These are phyloP conservation scores for Notiomystis cincta DNA, from an alignment of 2,113 vertebrate species.

Conservation along the genomic window DNA sequence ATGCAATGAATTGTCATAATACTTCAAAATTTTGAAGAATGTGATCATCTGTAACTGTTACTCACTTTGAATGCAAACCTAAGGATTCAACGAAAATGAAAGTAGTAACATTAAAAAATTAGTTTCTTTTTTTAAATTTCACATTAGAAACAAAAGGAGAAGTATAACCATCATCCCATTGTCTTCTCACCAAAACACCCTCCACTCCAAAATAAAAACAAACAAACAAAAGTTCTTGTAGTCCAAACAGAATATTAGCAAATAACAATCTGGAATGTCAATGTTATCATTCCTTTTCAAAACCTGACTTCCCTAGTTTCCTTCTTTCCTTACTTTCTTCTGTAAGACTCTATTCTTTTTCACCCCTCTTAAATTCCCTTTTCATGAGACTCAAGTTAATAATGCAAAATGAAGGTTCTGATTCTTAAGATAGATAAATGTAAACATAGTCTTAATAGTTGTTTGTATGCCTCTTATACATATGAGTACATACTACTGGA, in stretches of 20 bases:
- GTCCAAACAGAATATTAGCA: background rate
- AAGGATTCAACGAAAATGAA: background rate
- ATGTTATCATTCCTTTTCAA: background rate
- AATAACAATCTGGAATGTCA: background rate
- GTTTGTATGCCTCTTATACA: background rate
- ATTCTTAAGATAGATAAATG: background rate
- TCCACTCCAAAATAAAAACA: too few relatives aligned
- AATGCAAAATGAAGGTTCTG: background rate
- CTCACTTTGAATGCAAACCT: background rate
- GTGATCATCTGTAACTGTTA: background rate
- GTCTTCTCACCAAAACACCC: too few relatives aligned
- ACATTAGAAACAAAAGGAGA: background rate
- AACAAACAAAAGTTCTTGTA: background rate
- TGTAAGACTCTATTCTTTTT: background rate
- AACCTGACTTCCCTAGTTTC: background rate
- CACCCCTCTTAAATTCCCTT: background rate
- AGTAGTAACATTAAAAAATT: background rate
- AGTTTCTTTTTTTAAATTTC: background rate
- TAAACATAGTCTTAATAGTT: background rate
- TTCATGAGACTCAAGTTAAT: background rate
- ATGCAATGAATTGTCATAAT: background rate
- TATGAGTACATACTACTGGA: background rate
- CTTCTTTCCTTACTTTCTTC: background rate
- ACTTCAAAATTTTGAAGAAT: background rate
- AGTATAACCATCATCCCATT: background rate